A percentile compares a stretch with the other conserved stretches of the same genome.
phyloP scores from a whole-genome alignment of 37 sponge, comb jelly and placozoan genomes.

The Axinella damicornis region DNA sequence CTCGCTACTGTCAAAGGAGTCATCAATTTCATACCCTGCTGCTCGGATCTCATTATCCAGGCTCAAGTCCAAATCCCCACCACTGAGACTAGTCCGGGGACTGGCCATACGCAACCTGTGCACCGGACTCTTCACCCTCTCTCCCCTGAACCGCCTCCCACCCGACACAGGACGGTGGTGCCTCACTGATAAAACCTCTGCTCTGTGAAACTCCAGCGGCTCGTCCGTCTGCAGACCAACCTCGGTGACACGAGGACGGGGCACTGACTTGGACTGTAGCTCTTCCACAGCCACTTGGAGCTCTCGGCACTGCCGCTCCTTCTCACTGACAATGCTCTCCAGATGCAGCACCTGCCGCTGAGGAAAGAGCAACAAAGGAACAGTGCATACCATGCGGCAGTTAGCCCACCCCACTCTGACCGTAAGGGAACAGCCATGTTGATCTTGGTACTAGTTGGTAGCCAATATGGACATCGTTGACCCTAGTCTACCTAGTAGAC shows the following conservation, averaged over 20 bases:
- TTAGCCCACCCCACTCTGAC: too few species aligned
- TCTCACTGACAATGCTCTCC: background rate
- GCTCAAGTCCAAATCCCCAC: background rate
- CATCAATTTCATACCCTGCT: slow-evolving; percentile 32
- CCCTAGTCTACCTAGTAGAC: too few species aligned
- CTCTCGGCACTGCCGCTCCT: background rate
- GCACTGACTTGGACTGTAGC: background rate
- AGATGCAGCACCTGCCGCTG: slow-evolving; percentile 12
- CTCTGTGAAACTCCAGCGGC: background rate
- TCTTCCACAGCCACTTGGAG: slow-evolving; percentile 32
- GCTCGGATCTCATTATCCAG: slow-evolving; percentile 53
- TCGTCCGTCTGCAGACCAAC: slow-evolving; percentile 2
- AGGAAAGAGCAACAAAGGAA: background rate
- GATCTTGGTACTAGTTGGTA: too few species aligned
- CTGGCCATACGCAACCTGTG: background rate
- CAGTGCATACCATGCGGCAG: background rate
- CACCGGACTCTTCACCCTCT: slow-evolving; percentile 7
- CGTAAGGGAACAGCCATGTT: too few species aligned
- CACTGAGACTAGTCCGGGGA: slow-evolving; percentile 3
- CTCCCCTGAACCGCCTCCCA: background rate
- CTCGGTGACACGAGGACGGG: background rate
- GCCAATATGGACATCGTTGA: too few species aligned
- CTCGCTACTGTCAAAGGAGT: slow-evolving; percentile 47
- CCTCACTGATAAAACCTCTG: background rate
- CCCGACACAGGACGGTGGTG: background rate